Evolutionary conservation across 2,797 vertebrate genomes (phyloP), one percentile per base, ranked within the genome.

Genomic region (Graptemys geographica): DNA sequence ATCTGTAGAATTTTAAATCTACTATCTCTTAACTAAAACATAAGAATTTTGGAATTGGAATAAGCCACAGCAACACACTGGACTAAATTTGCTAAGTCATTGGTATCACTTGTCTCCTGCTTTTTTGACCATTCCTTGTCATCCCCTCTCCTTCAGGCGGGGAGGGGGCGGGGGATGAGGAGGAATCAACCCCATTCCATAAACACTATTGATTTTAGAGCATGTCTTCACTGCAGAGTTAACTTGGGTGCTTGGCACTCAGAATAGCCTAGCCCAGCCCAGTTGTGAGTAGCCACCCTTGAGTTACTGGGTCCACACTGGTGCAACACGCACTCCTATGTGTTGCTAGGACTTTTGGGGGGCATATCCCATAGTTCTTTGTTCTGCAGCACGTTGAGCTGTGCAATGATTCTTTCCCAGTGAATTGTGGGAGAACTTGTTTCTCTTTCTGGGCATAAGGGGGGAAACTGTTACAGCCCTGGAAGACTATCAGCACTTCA

Each of bases 271-370:
- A 10, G 33, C 33, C 65, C 65, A 37, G n/a, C 33, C n/a, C 65
- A 37, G n/a, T 65, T n/a, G 18, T 19, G 33, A 65, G 31, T 65
- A n/a, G 31, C 28, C 57, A 59, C 57, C 12, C 28, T 59, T 57
- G 56, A 57, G 56, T 57, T 65, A 65, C 33, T 65, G 16, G 33
- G 62, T 65, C 16, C 33, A 65, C 33, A n/a, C 8, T n/a, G 62
- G 62, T 65, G 15, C 0, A 0, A 65, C 23, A 69, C 19, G 10
- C 0, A 0, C 0, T 0, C 5, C 27, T 57, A 28, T 49, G 21
- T 0, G 0, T 1, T 27, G 5, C n/a, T 79, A 44, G 47, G 83
- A 56, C 4, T 47, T 87, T 12, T 9, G 28, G 41, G 47, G n/a
- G 27, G 49, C 18, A 89, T 41, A 49, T 83, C 3, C 52, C 12